Evolutionary conservation across 2,797 vertebrate genomes (phyloP).

Genomic region (Intellagama lesueurii): DNA sequence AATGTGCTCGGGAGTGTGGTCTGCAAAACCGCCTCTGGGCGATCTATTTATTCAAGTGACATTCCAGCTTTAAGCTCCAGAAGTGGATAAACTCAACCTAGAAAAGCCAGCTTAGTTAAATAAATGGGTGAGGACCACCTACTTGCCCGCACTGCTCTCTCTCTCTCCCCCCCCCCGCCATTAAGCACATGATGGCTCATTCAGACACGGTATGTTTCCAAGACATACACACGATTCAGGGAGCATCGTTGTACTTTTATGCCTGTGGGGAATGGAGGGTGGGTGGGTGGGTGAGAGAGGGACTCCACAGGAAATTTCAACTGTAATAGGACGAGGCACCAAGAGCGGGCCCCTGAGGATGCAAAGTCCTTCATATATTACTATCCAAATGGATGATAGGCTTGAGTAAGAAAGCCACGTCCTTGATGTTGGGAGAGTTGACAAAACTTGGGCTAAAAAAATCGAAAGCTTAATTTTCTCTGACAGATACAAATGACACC

Average conservation of each 20-base stretch:
- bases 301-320: too few relatives aligned
- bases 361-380: not conserved
- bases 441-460: slow-evolving; percentile 52
- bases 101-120: slow-evolving; percentile 73
- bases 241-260: not conserved
- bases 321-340: not conserved
- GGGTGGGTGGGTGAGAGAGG: not conserved
- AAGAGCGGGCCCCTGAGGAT: not conserved
- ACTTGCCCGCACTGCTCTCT: slow-evolving; percentile 25
- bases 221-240: too few relatives aligned
- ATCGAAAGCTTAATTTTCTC: slow-evolving; percentile 66
- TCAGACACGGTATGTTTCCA: not conserved
- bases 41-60: slow-evolving; percentile 65
- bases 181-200: not conserved
- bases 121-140: slow-evolving; percentile 70
- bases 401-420: not conserved
- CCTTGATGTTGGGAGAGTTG: slow-evolving; percentile 20
- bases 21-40: slow-evolving; percentile 60
- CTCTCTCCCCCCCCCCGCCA: not conserved
- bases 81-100: slow-evolving; percentile 70
- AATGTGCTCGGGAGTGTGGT: slow-evolving; percentile 38
- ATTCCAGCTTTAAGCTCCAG: slow-evolving; percentile 74
- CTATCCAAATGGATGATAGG: not conserved
- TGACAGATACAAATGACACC: slow-evolving; percentile 75
- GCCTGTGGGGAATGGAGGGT: not conserved